Evolutionary conservation across 2,113 vertebrate species (phyloP).

Genomic region (Laterallus jamaicensis): DNA sequence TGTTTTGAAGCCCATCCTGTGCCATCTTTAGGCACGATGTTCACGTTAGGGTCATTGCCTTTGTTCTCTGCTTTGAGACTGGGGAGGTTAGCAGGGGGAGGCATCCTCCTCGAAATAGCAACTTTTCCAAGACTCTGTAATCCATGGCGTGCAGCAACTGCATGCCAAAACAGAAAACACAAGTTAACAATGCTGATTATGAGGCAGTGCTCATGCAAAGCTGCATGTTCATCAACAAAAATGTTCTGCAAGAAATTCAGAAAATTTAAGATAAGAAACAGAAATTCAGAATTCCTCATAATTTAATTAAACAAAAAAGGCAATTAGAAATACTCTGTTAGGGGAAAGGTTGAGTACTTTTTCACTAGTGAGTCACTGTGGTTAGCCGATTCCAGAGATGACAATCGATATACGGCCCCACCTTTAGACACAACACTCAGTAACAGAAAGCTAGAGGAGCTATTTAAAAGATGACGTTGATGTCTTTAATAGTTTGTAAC

Average conservation of each 20-base stretch:
- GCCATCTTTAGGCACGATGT: slow-evolving; percentile 97
- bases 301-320: background rate
- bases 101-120: slow-evolving; percentile 95
- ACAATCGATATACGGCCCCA: background rate
- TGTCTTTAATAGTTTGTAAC: background rate
- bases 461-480: background rate
- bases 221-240: background rate
- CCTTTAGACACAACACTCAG: background rate
- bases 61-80: slow-evolving; percentile 99
- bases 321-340: background rate
- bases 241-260: background rate
- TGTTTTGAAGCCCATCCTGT: slow-evolving; percentile 96
- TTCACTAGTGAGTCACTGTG: background rate
- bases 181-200: background rate
- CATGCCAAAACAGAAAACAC: background rate
- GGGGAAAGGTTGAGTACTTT: background rate
- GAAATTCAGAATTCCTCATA: background rate
- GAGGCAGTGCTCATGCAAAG: background rate
- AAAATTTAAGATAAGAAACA: background rate
- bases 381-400: background rate
- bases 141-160: slow-evolving; percentile 98
- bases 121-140: slow-evolving; percentile 99
- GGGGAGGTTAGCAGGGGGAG: slow-evolving; percentile 96
- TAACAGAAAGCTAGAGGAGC: background rate
- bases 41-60: slow-evolving; percentile 99